Conservation (phyloP, 64 coral and sea anemone genomes). For the Cladopsammia gracilis region DNA sequence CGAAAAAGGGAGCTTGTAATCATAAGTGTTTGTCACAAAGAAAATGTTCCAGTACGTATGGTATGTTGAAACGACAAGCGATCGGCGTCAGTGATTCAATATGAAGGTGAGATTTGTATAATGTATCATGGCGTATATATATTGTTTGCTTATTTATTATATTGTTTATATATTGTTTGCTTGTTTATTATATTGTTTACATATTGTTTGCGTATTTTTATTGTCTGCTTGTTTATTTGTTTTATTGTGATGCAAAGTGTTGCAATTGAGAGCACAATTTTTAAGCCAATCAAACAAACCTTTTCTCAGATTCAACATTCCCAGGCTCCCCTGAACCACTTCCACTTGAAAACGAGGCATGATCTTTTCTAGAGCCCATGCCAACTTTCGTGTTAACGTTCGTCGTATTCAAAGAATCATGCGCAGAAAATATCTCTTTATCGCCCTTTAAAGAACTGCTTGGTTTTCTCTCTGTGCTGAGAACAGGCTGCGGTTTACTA, state of each 20-base stretch:
- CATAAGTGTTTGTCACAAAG: too few relatives aligned
- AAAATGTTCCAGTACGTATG: too few relatives aligned
- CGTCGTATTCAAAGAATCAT: neutral
- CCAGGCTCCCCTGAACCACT: neutral
- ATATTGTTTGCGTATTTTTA: too few relatives aligned
- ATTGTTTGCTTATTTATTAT: too few relatives aligned
- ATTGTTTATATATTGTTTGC: too few relatives aligned
- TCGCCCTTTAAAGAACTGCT: neutral
- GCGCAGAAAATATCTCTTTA: neutral
- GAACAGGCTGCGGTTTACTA: neutral
- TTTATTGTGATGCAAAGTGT: neutral
- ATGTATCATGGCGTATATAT: too few relatives aligned
- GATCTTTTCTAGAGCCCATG: neutral
- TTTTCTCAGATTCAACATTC: neutral
- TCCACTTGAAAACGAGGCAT: conserved; percentile 11
- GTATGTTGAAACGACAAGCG: too few relatives aligned
- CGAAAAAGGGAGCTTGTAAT: too few relatives aligned
- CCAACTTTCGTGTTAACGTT: neutral
- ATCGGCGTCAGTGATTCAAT: too few relatives aligned
- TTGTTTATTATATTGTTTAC: too few relatives aligned
- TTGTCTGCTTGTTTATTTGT: neutral
- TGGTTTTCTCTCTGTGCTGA: neutral
- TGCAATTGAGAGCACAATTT: neutral
- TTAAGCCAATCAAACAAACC: conserved; percentile 6
- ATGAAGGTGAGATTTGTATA: too few relatives aligned